Evolutionary conservation across 2,113 vertebrate species (phyloP).

Genomic region (Thinocorus orbignyianus): DNA sequence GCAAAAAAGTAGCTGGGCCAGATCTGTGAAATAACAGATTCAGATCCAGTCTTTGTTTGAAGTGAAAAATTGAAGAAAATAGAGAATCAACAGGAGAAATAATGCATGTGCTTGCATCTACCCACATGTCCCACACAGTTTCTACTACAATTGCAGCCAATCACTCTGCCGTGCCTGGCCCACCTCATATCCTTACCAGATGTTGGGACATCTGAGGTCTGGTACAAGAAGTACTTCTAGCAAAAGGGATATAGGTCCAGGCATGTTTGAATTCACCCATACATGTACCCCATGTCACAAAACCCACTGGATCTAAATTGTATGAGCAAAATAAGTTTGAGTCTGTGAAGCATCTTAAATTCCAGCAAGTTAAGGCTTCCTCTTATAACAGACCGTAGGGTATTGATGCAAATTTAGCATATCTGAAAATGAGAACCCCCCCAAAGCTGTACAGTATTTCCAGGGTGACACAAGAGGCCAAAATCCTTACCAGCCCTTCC

Average conservation of each 20-base stretch:
- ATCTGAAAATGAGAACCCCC: not conserved
- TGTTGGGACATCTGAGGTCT: not conserved
- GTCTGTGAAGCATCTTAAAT: not conserved
- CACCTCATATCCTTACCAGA: not conserved
- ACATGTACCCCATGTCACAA: not conserved
- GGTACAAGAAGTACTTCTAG: not conserved
- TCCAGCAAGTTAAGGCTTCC: not conserved
- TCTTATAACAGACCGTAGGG: not conserved
- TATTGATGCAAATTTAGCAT: not conserved
- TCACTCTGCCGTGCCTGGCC: not conserved
- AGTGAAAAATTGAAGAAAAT: not conserved
- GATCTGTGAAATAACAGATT: not conserved
- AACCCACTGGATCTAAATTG: not conserved
- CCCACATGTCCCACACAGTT: not conserved
- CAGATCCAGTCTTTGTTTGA: not conserved
- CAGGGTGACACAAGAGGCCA: not conserved
- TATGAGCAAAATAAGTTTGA: not conserved
- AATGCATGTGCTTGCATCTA: not conserved
- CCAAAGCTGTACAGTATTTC: not conserved
- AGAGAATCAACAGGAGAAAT: not conserved
- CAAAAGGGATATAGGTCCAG: not conserved
- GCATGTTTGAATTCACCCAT: not conserved
- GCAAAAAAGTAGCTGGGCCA: not conserved
- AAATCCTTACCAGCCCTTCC: not conserved
- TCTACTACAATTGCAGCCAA: not conserved